These are phyloP conservation scores for Coptotermes formosanus DNA, from an alignment of 1,140 invertebrate genomes.

Conservation along the genomic window DNA sequence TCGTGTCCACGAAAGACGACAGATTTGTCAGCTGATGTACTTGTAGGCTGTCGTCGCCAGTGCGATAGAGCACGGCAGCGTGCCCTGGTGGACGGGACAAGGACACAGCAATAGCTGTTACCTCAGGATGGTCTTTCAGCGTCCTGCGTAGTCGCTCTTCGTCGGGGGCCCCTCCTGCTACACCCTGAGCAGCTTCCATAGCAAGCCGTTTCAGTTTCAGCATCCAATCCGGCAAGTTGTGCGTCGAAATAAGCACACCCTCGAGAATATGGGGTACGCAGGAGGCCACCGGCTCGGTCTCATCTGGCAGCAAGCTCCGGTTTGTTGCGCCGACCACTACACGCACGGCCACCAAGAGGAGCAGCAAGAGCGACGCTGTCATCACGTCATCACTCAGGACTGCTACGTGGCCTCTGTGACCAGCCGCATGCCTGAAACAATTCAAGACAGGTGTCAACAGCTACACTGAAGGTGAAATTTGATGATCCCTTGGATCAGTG, in stretches of 20 bases:
- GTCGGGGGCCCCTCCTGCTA: neutral
- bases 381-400: slow-evolving; percentile 22
- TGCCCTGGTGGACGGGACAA: neutral
- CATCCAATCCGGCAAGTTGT: neutral
- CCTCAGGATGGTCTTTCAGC: neutral
- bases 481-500: too few species aligned
- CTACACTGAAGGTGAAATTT: too few species aligned
- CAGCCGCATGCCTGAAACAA: neutral
- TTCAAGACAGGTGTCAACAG: too few species aligned
- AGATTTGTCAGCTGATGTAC: neutral
- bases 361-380: slow-evolving; percentile 8
- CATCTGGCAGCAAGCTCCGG: neutral
- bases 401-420: neutral
- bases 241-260: neutral
- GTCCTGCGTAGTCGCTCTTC: neutral
- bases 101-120: neutral
- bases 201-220: neutral
- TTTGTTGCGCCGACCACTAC: neutral
- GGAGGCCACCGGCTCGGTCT: neutral
- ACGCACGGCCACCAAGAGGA: slow-evolving; percentile 6
- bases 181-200: neutral
- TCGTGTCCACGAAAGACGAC: neutral
- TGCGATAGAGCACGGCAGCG: neutral
- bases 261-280: neutral
- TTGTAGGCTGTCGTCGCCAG: neutral